phyloP scores from a whole-genome alignment of 2,888 invertebrate species.

The Ephialtes manifestator region DNA sequence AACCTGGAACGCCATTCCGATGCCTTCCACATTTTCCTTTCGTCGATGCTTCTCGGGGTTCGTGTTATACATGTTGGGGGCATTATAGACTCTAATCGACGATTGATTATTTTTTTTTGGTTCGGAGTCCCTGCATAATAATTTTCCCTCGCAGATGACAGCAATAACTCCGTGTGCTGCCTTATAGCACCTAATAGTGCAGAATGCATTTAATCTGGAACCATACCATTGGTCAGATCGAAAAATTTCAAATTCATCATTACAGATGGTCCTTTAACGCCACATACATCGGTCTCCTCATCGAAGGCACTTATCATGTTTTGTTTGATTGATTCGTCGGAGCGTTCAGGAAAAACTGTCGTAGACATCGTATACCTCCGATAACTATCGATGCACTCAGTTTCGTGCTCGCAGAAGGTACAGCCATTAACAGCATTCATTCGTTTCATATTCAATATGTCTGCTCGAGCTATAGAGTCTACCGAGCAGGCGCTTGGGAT shows the following conservation, averaged over 20 bases:
- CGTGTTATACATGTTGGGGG: conserved; percentile 51
- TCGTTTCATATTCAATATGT: conserved; percentile 58
- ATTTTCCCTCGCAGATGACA: conserved; percentile 24
- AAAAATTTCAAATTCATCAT: conserved; percentile 55
- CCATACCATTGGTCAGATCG: conserved; percentile 41
- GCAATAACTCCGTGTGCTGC: conserved; percentile 39
- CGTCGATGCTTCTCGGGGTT: conserved; percentile 40
- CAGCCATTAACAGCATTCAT: conserved; percentile 60
- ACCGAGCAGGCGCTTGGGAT: conserved; percentile 55
- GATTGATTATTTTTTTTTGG: conserved; percentile 48
- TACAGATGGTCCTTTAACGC: conserved; percentile 58
- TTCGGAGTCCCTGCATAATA: conserved; percentile 61
- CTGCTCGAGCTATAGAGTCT: conserved; percentile 52
- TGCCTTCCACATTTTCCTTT: conserved; percentile 59
- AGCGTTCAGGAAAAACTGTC: background rate
- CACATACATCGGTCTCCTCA: conserved; percentile 5
- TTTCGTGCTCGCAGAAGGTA: conserved; percentile 60
- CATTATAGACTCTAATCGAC: conserved; percentile 34
- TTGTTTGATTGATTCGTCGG: conserved; percentile 38
- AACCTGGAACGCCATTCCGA: conserved; percentile 66
- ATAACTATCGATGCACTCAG: conserved; percentile 15
- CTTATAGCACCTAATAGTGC: conserved; percentile 42
- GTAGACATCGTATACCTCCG: conserved; percentile 47
- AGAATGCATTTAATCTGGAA: conserved; percentile 52
- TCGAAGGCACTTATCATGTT: background rate